phyloP scores from a whole-genome alignment of 2,797 vertebrate species.

The Pantherophis vulpinus region DNA sequence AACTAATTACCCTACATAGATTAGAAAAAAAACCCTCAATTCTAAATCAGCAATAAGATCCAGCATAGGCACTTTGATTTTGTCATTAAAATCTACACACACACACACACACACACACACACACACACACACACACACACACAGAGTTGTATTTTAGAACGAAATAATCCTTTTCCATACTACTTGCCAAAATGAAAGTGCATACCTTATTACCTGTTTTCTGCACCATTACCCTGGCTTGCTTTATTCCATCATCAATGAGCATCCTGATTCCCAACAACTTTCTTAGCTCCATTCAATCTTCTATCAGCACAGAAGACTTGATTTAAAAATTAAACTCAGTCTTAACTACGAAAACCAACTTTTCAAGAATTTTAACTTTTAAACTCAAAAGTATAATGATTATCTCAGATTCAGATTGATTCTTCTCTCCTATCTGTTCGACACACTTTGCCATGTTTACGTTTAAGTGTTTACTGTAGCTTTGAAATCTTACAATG shows the following conservation, averaged over 20 bases:
- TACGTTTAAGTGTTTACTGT: neutral
- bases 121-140: neutral
- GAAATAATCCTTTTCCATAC: neutral
- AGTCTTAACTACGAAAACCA: neutral
- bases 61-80: neutral
- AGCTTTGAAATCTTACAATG: constrained; percentile 8
- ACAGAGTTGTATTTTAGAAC: neutral
- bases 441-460: neutral
- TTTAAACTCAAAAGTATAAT: constrained; percentile 42
- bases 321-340: neutral
- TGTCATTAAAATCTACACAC: neutral
- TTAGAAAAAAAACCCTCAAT: neutral
- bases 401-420: constrained; percentile 26
- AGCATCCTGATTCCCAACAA: neutral
- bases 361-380: constrained; percentile 31
- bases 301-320: neutral
- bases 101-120: neutral
- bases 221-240: neutral
- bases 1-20: neutral
- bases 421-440: neutral
- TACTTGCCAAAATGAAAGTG: neutral
- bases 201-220: neutral
- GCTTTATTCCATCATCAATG: neutral
- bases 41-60: neutral
- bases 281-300: neutral